Conservation (phyloP, 1,140 invertebrate species). For the Lordiphosa mommai region DNA sequence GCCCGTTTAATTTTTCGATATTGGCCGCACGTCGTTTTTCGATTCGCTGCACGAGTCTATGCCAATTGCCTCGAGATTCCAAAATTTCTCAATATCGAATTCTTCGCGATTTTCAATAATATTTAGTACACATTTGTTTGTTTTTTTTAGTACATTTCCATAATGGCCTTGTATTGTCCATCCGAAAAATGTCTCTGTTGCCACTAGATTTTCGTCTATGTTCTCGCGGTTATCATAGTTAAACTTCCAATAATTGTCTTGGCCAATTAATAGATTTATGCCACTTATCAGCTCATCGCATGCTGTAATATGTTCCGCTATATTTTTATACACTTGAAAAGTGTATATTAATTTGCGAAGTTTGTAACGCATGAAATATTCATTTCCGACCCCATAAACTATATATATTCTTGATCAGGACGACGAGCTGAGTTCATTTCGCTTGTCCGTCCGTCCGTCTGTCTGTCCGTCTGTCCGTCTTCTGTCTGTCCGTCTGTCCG, state of each 20-base stretch:
- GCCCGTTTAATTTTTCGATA: not conserved
- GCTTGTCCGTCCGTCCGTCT: too few species aligned
- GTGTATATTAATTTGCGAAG: too few species aligned
- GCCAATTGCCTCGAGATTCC: not conserved
- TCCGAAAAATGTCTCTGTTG: not conserved
- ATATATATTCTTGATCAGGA: too few species aligned
- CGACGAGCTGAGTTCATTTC: too few species aligned
- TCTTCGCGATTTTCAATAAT: not conserved
- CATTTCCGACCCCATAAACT: too few species aligned
- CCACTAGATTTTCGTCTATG: too few species aligned
- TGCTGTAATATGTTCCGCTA: not conserved
- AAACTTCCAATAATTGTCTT: not conserved
- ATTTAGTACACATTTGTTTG: not conserved
- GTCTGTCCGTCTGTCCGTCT: too few species aligned
- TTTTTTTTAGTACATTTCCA: not conserved
- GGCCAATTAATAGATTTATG: not conserved
- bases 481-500: too few species aligned
- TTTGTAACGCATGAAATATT: too few species aligned
- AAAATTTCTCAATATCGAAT: not conserved
- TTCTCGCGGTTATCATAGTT: not conserved
- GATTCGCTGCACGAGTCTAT: too few species aligned
- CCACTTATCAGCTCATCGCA: not conserved
- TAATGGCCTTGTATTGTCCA: not conserved
- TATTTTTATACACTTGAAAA: too few species aligned
- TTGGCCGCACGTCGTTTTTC: not conserved